Base-by-base conservation (phyloP, 2,797 vertebrate species). In the Cossypha niveicapilla region DNA sequence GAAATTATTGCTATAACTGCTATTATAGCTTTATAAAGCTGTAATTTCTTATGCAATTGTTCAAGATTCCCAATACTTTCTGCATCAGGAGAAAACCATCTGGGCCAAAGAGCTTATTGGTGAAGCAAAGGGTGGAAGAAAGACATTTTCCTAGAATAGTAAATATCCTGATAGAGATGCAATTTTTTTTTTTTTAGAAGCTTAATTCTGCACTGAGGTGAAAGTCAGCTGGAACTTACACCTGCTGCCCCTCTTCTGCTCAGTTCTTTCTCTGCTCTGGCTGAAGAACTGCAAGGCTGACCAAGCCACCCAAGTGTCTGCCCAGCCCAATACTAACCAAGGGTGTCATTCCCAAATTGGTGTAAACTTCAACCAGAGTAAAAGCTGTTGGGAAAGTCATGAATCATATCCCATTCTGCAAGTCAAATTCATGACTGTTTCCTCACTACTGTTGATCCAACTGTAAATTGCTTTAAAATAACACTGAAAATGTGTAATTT, bases 311-410 rank as follows among this genome's bases (percentile, higher is more conserved):
- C 47, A 14, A 0, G 37, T n/a, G 18, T 19, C 53, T 51, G 28
- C 19, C 28, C 71, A 60, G 61, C 30, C 47, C 61, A 35, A 2
- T 0, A 2, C 11, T 28, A 30, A 27, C 25, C 7, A 3, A 28
- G 32, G 10, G 5, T 41, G 68, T 11, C 0, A 1, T 10, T 81
- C 62, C 54, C 62, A 67, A 42, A 35, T 0, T 24, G 18, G 9
- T 32, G 77, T 9, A 28, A 68, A 9, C n/a, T 42, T 47, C 34
- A 47, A 7, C 22, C 18, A 19, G 4, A 47, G 47, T 35, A 61
- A 61, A 68, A 61, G 27, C 54, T 68, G 23, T n/a, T 48, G n/a
- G 47, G 35, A 56, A 48, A 37, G n/a, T 7, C 11, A 37, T 3
- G 1, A 32, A 21, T 37, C 6, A 9, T 6, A 23, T 42, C n/a